A percentile compares a stretch with the other conserved stretches of the same genome.
phyloP scores from a whole-genome alignment of 2,113 vertebrate species.

The Maccullochella peelii region DNA sequence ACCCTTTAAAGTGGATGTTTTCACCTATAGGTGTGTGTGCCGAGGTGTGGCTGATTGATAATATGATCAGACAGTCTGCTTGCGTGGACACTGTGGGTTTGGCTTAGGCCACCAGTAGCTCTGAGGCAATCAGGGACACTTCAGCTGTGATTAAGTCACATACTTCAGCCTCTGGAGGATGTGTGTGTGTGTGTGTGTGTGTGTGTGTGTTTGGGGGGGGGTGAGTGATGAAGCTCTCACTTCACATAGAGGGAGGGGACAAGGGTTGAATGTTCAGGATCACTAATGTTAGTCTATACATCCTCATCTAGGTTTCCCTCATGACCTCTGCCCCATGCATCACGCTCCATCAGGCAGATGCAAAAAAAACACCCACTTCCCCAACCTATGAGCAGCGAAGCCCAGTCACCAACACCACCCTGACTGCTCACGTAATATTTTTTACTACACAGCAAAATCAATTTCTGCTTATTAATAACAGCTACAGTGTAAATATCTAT shows the following conservation, averaged over 20 bases:
- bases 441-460: slow-evolving; percentile 87
- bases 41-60: slow-evolving; percentile 48
- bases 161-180: slow-evolving; percentile 55
- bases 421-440: slow-evolving; percentile 77
- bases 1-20: slow-evolving; percentile 1
- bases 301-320: slow-evolving; percentile 77
- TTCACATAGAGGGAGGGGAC: slow-evolving; percentile 57
- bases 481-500: slow-evolving; percentile 89
- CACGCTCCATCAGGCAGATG: slow-evolving; percentile 53
- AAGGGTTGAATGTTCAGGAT: slow-evolving; percentile 70
- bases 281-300: slow-evolving; percentile 72
- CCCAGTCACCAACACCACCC: slow-evolving; percentile 34
- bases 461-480: slow-evolving; percentile 89
- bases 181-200: too few relatives aligned
- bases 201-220: too few relatives aligned
- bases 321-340: slow-evolving; percentile 56
- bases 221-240: slow-evolving; percentile 70
- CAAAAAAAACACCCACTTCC: slow-evolving; percentile 14
- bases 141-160: slow-evolving; percentile 81
- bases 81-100: slow-evolving; percentile 48
- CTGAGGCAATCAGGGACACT: slow-evolving; percentile 73
- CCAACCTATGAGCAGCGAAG: slow-evolving; percentile 6
- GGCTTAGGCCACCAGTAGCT: slow-evolving; percentile 54
- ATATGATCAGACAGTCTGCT: slow-evolving; percentile 52
- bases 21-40: background rate